phyloP scores from a whole-genome alignment of 2,888 invertebrate genomes.

The Teleogryllus oceanicus region DNA sequence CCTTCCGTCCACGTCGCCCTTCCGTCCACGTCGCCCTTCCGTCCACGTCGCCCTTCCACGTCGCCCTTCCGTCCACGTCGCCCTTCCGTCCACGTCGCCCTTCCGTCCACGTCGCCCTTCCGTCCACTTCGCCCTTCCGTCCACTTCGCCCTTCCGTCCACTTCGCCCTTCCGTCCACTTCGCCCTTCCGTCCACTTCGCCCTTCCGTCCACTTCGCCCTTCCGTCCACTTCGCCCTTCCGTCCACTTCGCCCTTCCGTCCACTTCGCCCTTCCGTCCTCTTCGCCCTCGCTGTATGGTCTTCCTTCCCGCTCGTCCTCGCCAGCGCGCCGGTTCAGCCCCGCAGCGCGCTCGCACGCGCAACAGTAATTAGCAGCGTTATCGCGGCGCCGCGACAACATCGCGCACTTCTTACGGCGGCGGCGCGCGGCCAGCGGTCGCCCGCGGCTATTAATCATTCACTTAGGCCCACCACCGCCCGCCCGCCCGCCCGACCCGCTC shows the following conservation, averaged over 20 bases:
- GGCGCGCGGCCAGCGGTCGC: not conserved
- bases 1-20: too few relatives aligned
- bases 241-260: not conserved
- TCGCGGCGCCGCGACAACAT: not conserved
- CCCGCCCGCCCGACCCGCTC: not conserved
- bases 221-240: too few relatives aligned
- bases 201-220: too few relatives aligned
- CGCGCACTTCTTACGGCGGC: not conserved
- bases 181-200: too few relatives aligned
- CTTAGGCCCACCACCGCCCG: not conserved
- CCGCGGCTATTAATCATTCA: not conserved
- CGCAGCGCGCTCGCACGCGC: not conserved
- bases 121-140: too few relatives aligned
- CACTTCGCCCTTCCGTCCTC: not conserved
- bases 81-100: too few relatives aligned
- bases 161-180: too few relatives aligned
- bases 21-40: too few relatives aligned
- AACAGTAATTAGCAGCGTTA: constrained; percentile 4
- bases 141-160: too few relatives aligned
- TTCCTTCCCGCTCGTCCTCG: not conserved
- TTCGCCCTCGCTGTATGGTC: not conserved
- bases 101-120: too few relatives aligned
- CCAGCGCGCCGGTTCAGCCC: not conserved
- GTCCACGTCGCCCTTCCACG: too few relatives aligned
- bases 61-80: too few relatives aligned